Percentiles rank a stretch among this genome's conserved stretches.
These are phyloP conservation scores for Augochlorella aurata DNA, from an alignment of 2,888 invertebrate species.

Conservation along the genomic window DNA sequence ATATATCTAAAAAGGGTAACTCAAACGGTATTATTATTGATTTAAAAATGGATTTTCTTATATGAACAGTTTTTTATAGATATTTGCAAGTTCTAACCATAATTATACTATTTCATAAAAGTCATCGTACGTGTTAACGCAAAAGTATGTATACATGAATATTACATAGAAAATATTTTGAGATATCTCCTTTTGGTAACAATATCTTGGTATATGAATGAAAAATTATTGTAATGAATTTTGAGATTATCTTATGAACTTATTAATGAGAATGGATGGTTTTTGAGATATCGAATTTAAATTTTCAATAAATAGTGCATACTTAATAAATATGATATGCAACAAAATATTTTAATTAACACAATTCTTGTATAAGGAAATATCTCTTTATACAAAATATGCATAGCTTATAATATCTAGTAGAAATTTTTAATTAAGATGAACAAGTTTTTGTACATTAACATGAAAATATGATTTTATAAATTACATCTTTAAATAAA, in stretches of 20 bases:
- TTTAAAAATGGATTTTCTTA: not conserved
- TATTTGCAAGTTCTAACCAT: not conserved
- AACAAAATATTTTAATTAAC: not conserved
- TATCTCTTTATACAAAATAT: not conserved
- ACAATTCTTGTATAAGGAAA: not conserved
- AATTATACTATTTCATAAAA: constrained; percentile 13
- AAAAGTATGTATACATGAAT: constrained; percentile 7
- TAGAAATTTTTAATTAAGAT: not conserved
- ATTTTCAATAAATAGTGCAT: not conserved
- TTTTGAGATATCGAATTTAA: too few relatives aligned
- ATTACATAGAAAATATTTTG: constrained; percentile 11
- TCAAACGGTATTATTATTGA: not conserved
- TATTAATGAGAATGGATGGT: not conserved
- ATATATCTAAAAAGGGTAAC: not conserved
- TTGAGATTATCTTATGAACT: constrained; percentile 22
- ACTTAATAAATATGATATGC: not conserved
- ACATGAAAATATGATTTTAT: constrained; percentile 24
- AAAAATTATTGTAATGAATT: constrained; percentile 14
- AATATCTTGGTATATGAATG: constrained; percentile 27
- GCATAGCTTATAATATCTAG: not conserved
- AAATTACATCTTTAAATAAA: constrained; percentile 34
- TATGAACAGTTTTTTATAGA: not conserved
- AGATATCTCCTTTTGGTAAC: constrained; percentile 23
- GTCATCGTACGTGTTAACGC: constrained; percentile 30
- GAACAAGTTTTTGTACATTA: constrained; percentile 3